Evolutionary conservation across 2,113 vertebrate genomes (phyloP).

Genomic region (Daboia siamensis): DNA sequence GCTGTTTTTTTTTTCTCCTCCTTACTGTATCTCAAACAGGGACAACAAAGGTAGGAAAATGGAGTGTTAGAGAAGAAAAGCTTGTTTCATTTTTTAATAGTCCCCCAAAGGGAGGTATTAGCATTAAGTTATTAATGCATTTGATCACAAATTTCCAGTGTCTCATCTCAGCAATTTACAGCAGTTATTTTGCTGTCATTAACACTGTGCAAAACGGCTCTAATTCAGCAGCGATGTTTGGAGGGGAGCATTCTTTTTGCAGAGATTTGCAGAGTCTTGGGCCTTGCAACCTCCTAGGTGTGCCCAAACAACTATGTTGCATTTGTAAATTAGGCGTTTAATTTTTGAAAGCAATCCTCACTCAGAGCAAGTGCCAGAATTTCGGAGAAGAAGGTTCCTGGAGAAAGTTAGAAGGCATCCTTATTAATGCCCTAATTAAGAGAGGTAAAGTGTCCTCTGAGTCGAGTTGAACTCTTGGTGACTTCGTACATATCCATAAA

Average conservation of each 20-base stretch:
- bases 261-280: neutral
- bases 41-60: slow-evolving; percentile 47
- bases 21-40: slow-evolving; percentile 37
- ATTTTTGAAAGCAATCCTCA: neutral
- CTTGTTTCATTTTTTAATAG: slow-evolving; percentile 42
- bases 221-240: neutral
- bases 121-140: slow-evolving; percentile 42
- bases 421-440: neutral
- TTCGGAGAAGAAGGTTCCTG: neutral
- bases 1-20: slow-evolving; percentile 32
- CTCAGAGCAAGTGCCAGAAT: neutral
- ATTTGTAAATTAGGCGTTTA: neutral
- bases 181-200: neutral
- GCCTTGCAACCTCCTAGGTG: neutral
- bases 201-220: neutral
- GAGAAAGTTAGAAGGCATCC: neutral
- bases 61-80: slow-evolving; percentile 8
- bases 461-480: neutral
- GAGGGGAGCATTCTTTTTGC: neutral
- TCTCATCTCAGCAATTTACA: neutral
- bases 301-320: neutral
- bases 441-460: neutral
- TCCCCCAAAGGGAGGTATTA: slow-evolving; percentile 35
- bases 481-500: neutral
- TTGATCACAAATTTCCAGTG: slow-evolving; percentile 19